Percentiles rank a stretch among this genome's conserved stretches.
These are phyloP conservation scores for Sarcophaga variegata DNA, from an alignment of 2,888 invertebrate species.

Conservation along the genomic window DNA sequence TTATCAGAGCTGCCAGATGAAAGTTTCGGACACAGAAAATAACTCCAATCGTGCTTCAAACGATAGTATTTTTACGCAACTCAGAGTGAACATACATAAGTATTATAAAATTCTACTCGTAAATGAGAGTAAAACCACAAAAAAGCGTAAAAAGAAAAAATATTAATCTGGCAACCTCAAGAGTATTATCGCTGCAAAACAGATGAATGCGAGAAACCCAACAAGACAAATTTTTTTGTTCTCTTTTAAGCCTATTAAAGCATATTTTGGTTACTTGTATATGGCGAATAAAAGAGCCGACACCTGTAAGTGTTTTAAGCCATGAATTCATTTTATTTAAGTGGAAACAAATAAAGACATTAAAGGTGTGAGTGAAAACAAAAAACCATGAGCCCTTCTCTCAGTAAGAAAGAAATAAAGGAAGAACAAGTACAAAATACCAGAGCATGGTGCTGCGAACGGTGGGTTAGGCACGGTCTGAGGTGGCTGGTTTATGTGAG, in stretches of 20 bases:
- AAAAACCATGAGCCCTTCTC: background rate
- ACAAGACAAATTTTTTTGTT: background rate
- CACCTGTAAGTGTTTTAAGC: conserved; percentile 67
- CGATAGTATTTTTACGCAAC: too few relatives aligned
- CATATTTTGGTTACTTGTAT: background rate
- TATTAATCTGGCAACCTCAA: too few relatives aligned
- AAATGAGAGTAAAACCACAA: too few relatives aligned
- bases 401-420: background rate
- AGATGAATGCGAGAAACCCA: background rate
- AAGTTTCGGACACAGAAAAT: too few relatives aligned
- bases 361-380: conserved; percentile 60
- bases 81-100: too few relatives aligned
- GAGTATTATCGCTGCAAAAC: background rate
- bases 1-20: conserved; percentile 27
- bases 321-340: conserved; percentile 65
- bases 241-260: background rate
- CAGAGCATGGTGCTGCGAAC: conserved; percentile 30
- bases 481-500: conserved; percentile 36
- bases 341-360: conserved; percentile 70
- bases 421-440: conserved; percentile 23
- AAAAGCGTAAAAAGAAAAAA: too few relatives aligned
- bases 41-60: too few relatives aligned
- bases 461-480: conserved; percentile 23
- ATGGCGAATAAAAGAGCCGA: conserved; percentile 57
- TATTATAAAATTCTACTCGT: too few relatives aligned